Evolutionary conservation across 1,140 invertebrate species (phyloP), one percentile per base, ranked within the genome.

Genomic region (Ephestia elutella): DNA sequence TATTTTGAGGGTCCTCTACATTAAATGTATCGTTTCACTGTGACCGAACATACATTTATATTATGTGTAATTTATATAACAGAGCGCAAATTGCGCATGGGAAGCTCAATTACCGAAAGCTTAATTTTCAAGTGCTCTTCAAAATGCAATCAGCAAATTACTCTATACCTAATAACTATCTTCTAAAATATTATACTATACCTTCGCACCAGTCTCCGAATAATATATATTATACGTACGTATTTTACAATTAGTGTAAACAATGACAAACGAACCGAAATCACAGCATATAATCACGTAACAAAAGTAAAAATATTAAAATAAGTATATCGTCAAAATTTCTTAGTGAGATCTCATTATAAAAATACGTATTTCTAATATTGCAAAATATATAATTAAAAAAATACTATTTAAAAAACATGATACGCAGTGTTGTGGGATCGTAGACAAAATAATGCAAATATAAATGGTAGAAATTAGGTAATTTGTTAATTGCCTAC

Each of bases 371-470:
- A 79, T 75, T 73, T 80, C 62, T 76, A 72, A 72, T 80, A 73
- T 83, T 77, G 79, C 80, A 81, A 83, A 82, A 82, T 73, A 74
- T 66, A 67, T 75, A 78, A 72, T 74, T 76, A 79, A 78, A 69
- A 44, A 53, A 68, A 69, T 76, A 80, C 69, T 74, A 68, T 73
- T 69, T 72, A 44, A 44, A 44, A 44, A 32, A 32, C 9, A 2
- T 44, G 38, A 4, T 44, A 1, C 13, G 13, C 38, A 44, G 15
- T 15, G 38, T 44, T 15, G 38, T 1, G 13, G 13, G 15, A 44
- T 44, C 38, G n/a, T 44, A 15, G 5, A 15, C 25, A 38, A 8
- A 8, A 11, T 38, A 38, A 38, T 38, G 11, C n/a, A n/a, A n/a
- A n/a, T n/a, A n/a, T n/a, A n/a, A n/a, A n/a, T n/a, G n/a, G n/a